A percentile compares a stretch with the other conserved stretches of the same genome.
phyloP scores from a whole-genome alignment of 2,113 vertebrate genomes.

The Tetrax tetrax region DNA sequence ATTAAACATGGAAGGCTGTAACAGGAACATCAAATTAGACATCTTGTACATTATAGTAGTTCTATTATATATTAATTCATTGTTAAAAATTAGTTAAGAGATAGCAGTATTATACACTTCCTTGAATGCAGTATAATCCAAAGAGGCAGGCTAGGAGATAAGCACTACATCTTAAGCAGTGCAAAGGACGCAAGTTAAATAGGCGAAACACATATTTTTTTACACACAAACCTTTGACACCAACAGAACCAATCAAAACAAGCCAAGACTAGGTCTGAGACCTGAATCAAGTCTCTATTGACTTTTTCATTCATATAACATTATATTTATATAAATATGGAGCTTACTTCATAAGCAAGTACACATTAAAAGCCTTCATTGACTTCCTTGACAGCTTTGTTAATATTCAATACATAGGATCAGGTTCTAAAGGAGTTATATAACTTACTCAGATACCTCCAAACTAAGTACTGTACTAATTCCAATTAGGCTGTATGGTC shows the following conservation, averaged over 20 bases:
- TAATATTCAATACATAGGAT: background rate
- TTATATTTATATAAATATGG: background rate
- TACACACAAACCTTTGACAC: background rate
- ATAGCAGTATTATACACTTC: background rate
- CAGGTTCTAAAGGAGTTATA: background rate
- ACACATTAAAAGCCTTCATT: background rate
- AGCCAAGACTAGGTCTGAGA: background rate
- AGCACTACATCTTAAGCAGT: background rate
- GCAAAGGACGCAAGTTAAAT: background rate
- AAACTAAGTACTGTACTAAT: background rate
- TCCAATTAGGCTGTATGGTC: background rate
- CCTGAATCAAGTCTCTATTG: background rate
- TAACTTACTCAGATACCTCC: background rate
- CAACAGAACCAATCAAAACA: background rate
- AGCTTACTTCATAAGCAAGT: background rate
- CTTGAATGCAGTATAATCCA: background rate
- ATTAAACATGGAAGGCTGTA: background rate
- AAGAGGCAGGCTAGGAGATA: background rate
- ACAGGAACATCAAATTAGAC: background rate
- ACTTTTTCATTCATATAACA: background rate
- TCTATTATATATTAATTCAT: background rate
- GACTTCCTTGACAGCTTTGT: background rate
- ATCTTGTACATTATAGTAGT: background rate
- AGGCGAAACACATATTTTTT: background rate
- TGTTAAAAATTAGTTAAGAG: background rate